Evolutionary conservation across 1,140 invertebrate genomes (phyloP), one percentile per base, ranked within the genome.

Genomic region (Pseudomyrmex dendroicus): DNA sequence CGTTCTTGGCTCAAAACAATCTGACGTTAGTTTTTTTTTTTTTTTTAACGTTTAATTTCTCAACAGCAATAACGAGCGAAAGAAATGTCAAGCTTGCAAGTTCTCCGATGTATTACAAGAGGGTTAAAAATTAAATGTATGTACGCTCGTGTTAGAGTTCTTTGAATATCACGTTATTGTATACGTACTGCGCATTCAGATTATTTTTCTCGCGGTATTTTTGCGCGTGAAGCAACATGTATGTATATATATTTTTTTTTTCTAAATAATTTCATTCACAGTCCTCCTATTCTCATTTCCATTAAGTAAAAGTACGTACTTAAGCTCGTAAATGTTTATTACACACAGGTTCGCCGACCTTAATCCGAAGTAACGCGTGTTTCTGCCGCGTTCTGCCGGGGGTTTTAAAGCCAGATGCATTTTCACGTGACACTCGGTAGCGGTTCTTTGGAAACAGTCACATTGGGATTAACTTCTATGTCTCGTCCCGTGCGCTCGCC

Each of bases 401-500:
- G 5, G 5, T 7, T 35, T 25, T 57, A n/a, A 70, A 70, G 54
- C 44, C 44, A 17, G 67, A 13, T 20, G 56, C 44, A 22, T 80
- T 80, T 80, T 72, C 66, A 35, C 44, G 52, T 52, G 66, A 35
- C 17, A 59, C 52, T 70, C 54, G 64, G 63, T 13, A 35, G 35
- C 35, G 20, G 54, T 54, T 57, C 76, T 78, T 70, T 70, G 54
- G 76, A 61, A 80, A 61, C 76, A 48, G 66, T 72, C 66, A 50
- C 66, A 20, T 72, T 15, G 66, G 54, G 76, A 80, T 80, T 80
- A 80, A 80, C 76, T 80, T 59, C 66, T 72, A 80, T 80, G 70
- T 80, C 66, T 54, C 66, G 66, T 57, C 44, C 52, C 35, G 35
- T 0, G 63, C 46, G 22, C 15, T 20, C 5, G 68, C 76, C 54